Base-by-base conservation (phyloP, 2,113 vertebrate genomes). In the Stigmatopora argus region DNA sequence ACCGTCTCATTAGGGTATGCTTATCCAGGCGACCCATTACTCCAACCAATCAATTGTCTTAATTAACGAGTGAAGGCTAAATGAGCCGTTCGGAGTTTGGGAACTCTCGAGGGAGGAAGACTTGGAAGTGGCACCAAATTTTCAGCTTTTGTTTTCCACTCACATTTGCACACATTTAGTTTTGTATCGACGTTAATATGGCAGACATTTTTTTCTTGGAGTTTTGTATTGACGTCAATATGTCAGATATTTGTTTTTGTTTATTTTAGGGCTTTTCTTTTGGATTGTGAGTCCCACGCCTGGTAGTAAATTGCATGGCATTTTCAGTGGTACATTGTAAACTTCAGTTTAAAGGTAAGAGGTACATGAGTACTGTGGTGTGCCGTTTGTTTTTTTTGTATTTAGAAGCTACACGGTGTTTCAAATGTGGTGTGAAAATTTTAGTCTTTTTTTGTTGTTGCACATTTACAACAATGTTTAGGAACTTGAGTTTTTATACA, bases 41-140 rank as follows among this genome's bases (percentile, higher is more conserved):
- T 85, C 73, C 70, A 86, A 64, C 83, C 78, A 86, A 84, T 88
- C 83, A 85, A 87, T 87, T 60, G 74, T 65, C 41, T 76, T 77
- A 81, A 85, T 78, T 67, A 79, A 83, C 85, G 74, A 74, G 74
- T 41, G 64, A 75, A 62, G 70, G 49, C 72, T 62, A 82, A 83
- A 83, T 80, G 73, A 83, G 80, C 75, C 53, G 51, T 74, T 62
- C 41, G 66, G 51, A 75, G 55, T 45, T 53, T 72, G 8, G 64
- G 71, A 71, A 52, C 64, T 72, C 68, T n/a, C 49, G 8, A 34
- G 59, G 61, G 31, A 71, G 71, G 66, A 6, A 4, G 14, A 49
- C 14, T 59, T 12, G 17, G 65, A 55, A 51, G 48, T 61, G 60
- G 59, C 57, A 69, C 47, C 7, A 64, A 46, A 7, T 19, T 59